phyloP scores from a whole-genome alignment of 2,797 vertebrate species.

The Catamblyrhynchus diadema region DNA sequence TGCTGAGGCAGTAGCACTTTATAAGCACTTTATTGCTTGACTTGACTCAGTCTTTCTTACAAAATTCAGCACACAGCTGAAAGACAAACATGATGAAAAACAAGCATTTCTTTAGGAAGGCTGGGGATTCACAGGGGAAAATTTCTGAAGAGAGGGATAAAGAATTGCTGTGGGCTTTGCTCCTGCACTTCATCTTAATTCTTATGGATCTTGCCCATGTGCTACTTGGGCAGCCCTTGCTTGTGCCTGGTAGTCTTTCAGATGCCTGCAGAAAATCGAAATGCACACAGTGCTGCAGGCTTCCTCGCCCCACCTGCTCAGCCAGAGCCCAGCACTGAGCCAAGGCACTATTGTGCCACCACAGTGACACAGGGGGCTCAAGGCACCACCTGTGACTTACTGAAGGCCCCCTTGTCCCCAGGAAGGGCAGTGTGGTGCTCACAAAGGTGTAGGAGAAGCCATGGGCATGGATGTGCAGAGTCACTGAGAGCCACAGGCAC shows the following conservation, averaged over 20 bases:
- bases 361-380: not conserved
- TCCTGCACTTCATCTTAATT: not conserved
- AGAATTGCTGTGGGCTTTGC: not conserved
- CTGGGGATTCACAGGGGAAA: not conserved
- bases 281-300: accelerated
- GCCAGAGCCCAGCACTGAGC: not conserved
- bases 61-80: not conserved
- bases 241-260: not conserved
- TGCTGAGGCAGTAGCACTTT: not conserved
- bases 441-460: not conserved
- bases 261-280: not conserved
- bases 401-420: not conserved
- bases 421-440: accelerated
- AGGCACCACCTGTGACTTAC: not conserved
- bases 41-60: not conserved
- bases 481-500: not conserved
- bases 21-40: not conserved
- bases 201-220: not conserved
- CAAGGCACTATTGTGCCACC: not conserved
- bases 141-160: not conserved
- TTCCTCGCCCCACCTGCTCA: not conserved
- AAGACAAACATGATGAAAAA: not conserved
- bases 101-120: not conserved
- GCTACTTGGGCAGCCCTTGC: not conserved
- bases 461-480: accelerated